These are phyloP conservation scores for Coptodon bakossiorum DNA, from an alignment of 2,113 vertebrate species.

Conservation along the genomic window DNA sequence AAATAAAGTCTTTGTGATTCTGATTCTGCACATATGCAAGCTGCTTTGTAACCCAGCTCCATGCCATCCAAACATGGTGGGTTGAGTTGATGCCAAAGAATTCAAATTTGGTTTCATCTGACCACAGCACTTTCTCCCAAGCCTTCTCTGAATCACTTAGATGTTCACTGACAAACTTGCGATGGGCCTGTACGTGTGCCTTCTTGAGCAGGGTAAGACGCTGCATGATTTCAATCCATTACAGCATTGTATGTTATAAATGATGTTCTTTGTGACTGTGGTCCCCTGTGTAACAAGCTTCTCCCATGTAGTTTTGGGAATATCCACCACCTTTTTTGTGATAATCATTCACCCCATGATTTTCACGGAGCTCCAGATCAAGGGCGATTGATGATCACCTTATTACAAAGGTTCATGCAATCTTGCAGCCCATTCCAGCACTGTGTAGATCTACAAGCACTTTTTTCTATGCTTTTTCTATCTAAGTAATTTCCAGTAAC, in stretches of 20 bases:
- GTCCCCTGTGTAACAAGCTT: neutral
- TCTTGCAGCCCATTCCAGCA: neutral
- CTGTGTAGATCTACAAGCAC: neutral
- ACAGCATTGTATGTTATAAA: accelerated
- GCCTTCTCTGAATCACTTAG: neutral
- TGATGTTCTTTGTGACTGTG: neutral
- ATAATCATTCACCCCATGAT: neutral
- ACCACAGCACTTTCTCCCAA: neutral
- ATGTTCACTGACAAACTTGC: neutral
- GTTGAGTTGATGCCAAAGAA: too few relatives aligned
- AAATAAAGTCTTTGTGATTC: too few relatives aligned
- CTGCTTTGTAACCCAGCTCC: neutral
- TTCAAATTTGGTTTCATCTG: neutral
- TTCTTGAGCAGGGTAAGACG: neutral
- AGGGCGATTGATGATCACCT: neutral
- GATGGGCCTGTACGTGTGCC: neutral
- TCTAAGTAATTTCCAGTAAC: neutral
- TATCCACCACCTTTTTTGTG: neutral
- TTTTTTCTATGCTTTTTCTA: neutral
- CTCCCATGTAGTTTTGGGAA: neutral
- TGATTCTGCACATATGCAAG: neutral
- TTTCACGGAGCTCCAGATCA: neutral
- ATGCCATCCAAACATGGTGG: neutral
- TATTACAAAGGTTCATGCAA: neutral
- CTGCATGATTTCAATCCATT: neutral